Evolutionary conservation across 2,113 vertebrate species (phyloP), one percentile per base, ranked within the genome.

Genomic region (Callipepla squamata): DNA sequence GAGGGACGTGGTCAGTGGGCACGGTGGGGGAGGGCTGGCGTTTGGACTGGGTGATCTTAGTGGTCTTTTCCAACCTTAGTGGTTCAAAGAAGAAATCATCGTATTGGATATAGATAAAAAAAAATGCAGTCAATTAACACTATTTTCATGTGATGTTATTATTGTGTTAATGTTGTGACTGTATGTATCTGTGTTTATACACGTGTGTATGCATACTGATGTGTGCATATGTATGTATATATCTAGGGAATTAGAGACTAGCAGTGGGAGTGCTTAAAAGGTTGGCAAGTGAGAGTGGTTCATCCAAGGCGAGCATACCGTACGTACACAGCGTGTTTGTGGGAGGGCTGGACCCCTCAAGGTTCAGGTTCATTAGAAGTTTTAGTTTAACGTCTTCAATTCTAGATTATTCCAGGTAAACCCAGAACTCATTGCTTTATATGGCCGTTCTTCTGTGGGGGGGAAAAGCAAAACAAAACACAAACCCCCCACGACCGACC

Each of bases 201-300:
- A 32, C 45, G 21, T 38, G 1, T 32, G 0, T 38, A 0, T 28
- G 0, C 18, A 3, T 45, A 48, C 22, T 66, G 44, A 22, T 22
- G n/a, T 36, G 58, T 23, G 18, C 9, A 14, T 6, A 7, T 0
- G 0, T 7, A 36, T 16, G 7, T 59, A 4, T 32, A 5, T 57
- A 5, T 48, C 8, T 80, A 45, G n/a, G 32, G 51, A 91, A 1
- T 1, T 70, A 44, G 26, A 80, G 17, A 12, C n/a, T 53, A 62
- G 68, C 25, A 36, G 1, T 51, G 23, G 9, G 17, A 74, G 4
- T 23, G 5, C 13, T 84, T 59, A 16, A 23, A 63, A 68, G 62
- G 11, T 42, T 59, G 62, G 59, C 40, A 50, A 61, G 69, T 16
- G 18, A 58, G 45, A 36, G 36, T 13, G 2, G 25, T 81, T 76